Conservation (phyloP, 1,140 invertebrate species). For the Drosophila neocordata region DNA sequence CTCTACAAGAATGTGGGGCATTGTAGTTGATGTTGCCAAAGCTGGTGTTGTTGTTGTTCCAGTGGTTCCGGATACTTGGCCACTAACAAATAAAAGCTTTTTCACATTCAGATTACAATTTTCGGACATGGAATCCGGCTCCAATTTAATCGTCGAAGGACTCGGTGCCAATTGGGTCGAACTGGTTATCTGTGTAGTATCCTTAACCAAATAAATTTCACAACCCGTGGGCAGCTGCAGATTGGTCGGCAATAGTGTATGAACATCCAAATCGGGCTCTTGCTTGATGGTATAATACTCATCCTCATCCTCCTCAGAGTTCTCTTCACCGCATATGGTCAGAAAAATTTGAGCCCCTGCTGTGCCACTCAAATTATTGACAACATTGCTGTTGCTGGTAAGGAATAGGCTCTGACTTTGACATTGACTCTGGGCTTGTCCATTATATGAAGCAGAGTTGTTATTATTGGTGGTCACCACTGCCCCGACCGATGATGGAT, state of each 20-base stretch:
- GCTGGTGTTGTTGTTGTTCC: background rate
- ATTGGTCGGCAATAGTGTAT: slow-evolving; percentile 62
- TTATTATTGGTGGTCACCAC: slow-evolving; percentile 11
- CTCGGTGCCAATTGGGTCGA: slow-evolving; percentile 1
- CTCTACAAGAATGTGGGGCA: slow-evolving; percentile 36
- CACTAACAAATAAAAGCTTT: slow-evolving; percentile 31
- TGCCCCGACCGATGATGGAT: slow-evolving; percentile 25
- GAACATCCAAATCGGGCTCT: slow-evolving; percentile 65
- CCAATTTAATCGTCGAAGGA: slow-evolving; percentile 56
- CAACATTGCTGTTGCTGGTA: slow-evolving; percentile 35
- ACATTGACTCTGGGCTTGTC: slow-evolving; percentile 25
- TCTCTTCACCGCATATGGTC: slow-evolving; percentile 74
- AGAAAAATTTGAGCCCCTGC: slow-evolving; percentile 67
- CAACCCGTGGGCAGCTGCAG: slow-evolving; percentile 76
- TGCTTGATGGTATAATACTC: slow-evolving; percentile 77
- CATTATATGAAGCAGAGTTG: slow-evolving; percentile 5
- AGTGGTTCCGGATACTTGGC: slow-evolving; percentile 7
- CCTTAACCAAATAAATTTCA: slow-evolving; percentile 80
- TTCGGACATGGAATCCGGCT: slow-evolving; percentile 51
- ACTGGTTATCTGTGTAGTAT: slow-evolving; percentile 29
- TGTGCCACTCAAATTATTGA: slow-evolving; percentile 25
- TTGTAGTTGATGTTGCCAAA: slow-evolving; percentile 8
- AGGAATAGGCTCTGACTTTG: slow-evolving; percentile 57
- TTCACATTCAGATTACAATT: slow-evolving; percentile 21
- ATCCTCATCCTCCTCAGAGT: slow-evolving; percentile 66